Evolutionary conservation across 2,797 vertebrate genomes (phyloP).

Genomic region (Phoebastria nigripes): DNA sequence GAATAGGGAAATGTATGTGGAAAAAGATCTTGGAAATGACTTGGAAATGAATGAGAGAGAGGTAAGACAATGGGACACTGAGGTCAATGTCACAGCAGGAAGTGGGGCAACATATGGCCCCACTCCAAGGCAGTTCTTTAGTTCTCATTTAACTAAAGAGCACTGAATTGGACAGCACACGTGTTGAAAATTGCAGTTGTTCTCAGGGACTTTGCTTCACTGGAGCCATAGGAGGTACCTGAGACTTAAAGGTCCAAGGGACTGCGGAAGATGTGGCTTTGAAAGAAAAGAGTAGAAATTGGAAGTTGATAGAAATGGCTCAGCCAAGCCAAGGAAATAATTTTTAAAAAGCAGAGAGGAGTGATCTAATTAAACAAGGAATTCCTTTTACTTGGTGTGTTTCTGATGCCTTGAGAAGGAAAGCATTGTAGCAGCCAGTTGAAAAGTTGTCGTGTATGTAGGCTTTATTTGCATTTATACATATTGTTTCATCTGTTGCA

Average conservation of each 20-base stretch:
- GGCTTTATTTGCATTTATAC: background rate
- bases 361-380: background rate
- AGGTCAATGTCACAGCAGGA: background rate
- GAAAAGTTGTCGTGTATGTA: background rate
- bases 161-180: rapidly evolving
- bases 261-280: background rate
- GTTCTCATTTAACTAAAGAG: background rate
- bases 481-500: background rate
- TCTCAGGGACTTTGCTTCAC: background rate
- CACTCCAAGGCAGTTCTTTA: background rate
- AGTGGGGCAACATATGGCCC: background rate
- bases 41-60: background rate
- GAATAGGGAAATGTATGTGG: background rate
- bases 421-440: background rate
- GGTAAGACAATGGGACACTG: background rate
- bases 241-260: background rate
- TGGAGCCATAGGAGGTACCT: background rate
- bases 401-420: background rate
- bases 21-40: background rate
- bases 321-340: background rate
- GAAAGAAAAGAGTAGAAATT: background rate
- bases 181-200: background rate
- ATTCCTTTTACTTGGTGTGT: background rate
- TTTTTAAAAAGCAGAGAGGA: background rate
- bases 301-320: background rate